Conservation (phyloP, 2,113 vertebrate genomes). For the Thamnophis sirtalis region DNA sequence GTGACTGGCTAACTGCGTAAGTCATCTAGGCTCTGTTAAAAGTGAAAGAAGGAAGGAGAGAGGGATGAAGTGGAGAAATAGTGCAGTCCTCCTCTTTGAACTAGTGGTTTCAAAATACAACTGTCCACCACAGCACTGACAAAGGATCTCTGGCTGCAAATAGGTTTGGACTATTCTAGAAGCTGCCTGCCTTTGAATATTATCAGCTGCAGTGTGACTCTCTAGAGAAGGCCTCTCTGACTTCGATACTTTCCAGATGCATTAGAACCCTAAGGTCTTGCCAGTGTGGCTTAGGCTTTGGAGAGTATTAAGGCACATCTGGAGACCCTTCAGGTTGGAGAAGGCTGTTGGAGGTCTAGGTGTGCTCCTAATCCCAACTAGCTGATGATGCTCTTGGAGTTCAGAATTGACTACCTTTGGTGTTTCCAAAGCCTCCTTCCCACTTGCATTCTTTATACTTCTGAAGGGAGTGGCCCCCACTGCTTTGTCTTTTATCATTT, state of each 20-base stretch:
- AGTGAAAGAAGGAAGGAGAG: conserved; percentile 41
- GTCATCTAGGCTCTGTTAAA: conserved; percentile 56
- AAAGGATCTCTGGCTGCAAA: conserved; percentile 48
- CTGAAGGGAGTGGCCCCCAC: conserved; percentile 5
- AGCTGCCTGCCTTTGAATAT: conserved; percentile 7
- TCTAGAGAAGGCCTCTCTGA: background rate
- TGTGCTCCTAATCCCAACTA: background rate
- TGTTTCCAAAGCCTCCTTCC: background rate
- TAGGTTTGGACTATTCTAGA: background rate
- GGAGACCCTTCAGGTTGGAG: background rate
- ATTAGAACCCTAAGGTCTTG: background rate
- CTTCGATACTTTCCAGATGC: background rate
- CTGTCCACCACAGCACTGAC: conserved; percentile 65
- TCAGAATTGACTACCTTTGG: background rate
- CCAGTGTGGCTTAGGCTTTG: background rate
- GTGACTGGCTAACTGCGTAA: conserved; percentile 42
- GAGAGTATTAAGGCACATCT: background rate
- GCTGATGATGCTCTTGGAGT: background rate
- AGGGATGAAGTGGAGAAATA: conserved; percentile 59
- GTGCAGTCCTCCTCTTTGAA: conserved; percentile 72
- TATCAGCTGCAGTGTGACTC: conserved; percentile 14
- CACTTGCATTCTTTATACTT: background rate
- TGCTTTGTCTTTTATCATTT: conserved; percentile 14
- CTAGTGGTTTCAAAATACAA: conserved; percentile 73
- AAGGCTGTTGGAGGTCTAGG: background rate